Percentiles rank a stretch among this genome's conserved stretches.
These are phyloP conservation scores for Bradypodion ventrale DNA, from an alignment of 2,797 vertebrate genomes.

Conservation along the genomic window DNA sequence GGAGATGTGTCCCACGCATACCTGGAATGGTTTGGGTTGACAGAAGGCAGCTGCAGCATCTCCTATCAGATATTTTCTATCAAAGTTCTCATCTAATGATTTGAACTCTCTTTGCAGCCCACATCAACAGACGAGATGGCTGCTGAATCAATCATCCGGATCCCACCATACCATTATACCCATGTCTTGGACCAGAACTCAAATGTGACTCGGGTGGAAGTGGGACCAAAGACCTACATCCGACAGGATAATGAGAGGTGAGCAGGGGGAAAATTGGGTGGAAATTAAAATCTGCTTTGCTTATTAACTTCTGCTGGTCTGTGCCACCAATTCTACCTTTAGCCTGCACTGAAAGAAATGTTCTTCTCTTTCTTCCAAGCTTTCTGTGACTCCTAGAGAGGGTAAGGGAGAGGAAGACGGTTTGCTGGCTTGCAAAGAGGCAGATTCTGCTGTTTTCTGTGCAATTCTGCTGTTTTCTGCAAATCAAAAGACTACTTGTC, in stretches of 20 bases:
- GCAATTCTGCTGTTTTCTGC: too few relatives aligned
- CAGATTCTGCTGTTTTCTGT: too few relatives aligned
- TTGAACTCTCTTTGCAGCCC: too few relatives aligned
- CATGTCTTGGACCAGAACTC: slow-evolving; percentile 92
- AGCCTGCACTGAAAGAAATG: not conserved
- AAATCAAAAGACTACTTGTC: not conserved
- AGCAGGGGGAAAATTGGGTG: not conserved
- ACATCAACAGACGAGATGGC: slow-evolving; percentile 31
- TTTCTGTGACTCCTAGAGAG: not conserved
- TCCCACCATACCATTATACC: slow-evolving; percentile 90
- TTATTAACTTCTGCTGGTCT: not conserved
- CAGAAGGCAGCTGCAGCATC: not conserved
- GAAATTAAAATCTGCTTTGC: too few relatives aligned
- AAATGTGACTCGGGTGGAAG: slow-evolving; percentile 85
- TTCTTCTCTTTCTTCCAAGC: not conserved
- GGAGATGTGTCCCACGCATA: not conserved
- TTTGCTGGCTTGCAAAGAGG: too few relatives aligned
- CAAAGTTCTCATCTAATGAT: not conserved
- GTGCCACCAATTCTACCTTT: not conserved
- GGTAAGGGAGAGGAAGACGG: not conserved
- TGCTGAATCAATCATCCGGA: slow-evolving; percentile 86
- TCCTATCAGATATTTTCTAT: too few relatives aligned
- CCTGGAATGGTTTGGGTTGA: not conserved
- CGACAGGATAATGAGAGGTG: slow-evolving; percentile 92
- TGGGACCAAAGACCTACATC: slow-evolving; percentile 89